These are phyloP conservation scores for Venusia cambrica DNA, from an alignment of 2,888 invertebrate genomes.

Conservation along the genomic window DNA sequence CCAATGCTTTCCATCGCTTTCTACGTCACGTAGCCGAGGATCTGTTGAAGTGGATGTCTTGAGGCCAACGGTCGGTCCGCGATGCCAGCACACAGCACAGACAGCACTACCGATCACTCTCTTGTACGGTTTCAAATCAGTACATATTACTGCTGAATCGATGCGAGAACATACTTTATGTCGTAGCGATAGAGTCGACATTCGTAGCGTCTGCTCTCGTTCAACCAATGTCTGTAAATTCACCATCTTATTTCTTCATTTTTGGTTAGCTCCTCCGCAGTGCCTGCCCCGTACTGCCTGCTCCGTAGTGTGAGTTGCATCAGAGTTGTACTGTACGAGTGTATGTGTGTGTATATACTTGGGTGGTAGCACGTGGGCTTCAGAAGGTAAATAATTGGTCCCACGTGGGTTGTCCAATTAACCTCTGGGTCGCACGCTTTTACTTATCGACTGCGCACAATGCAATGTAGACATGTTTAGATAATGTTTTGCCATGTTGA, in stretches of 20 bases:
- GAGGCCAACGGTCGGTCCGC: no score
- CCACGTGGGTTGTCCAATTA: conserved; percentile 75
- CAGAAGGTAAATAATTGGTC: conserved; percentile 75
- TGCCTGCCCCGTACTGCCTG: conserved; percentile 60
- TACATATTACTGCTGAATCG: no score
- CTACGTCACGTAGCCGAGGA: conserved; percentile 36
- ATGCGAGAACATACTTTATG: conserved; percentile 50
- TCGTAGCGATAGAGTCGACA: conserved; percentile 44
- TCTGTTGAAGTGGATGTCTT: no score
- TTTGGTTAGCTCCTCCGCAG: conserved; percentile 73
- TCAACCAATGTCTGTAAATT: conserved; percentile 75
- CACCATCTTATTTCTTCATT: conserved; percentile 75
- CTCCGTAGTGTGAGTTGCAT: conserved; percentile 36
- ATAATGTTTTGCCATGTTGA: no score
- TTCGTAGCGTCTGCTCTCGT: conserved; percentile 38
- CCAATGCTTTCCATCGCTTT: conserved; percentile 54
- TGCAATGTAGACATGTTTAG: conserved; percentile 32
- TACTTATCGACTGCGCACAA: conserved; percentile 49
- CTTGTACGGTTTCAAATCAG: no score
- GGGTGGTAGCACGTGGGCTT: conserved; percentile 64
- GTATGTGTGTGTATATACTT: conserved; percentile 24
- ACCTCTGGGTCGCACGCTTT: conserved; percentile 56
- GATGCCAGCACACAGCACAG: no score
- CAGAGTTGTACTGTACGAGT: conserved; percentile 30
- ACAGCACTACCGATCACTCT: no score